A percentile compares a stretch with the other conserved stretches of the same genome.
These are phyloP conservation scores for Hylomyscus alleni DNA, from an alignment of 2,797 vertebrate genomes.

Conservation along the genomic window DNA sequence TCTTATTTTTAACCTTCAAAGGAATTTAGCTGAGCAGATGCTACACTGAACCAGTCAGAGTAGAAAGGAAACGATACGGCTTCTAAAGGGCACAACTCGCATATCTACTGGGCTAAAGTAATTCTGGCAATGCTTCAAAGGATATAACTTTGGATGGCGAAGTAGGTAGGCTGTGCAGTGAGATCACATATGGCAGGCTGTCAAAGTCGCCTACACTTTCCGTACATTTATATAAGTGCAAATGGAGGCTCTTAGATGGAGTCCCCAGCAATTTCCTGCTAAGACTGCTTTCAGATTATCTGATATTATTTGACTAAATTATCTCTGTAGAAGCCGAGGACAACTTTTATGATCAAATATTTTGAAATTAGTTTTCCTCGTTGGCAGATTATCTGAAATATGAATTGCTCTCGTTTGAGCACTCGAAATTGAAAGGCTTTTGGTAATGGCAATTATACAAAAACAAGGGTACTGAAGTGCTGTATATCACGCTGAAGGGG, in stretches of 20 bases:
- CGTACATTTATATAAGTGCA: constrained; percentile 98
- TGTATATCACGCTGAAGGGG: constrained; percentile 87
- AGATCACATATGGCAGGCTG: constrained; percentile 96
- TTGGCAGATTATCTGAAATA: constrained; percentile 89
- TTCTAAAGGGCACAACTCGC: constrained; percentile 92
- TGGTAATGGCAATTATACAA: constrained; percentile 89
- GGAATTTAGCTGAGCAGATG: constrained; percentile 92
- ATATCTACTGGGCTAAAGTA: constrained; percentile 91
- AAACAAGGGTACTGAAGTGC: constrained; percentile 88
- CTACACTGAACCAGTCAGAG: constrained; percentile 91
- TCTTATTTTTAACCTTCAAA: constrained; percentile 91
- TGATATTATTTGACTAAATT: constrained; percentile 92
- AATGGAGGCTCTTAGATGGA: constrained; percentile 93
- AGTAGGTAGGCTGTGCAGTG: constrained; percentile 95
- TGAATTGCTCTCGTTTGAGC: constrained; percentile 89
- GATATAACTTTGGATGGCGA: constrained; percentile 93
- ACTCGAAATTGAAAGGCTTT: constrained; percentile 89
- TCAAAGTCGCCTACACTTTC: constrained; percentile 95
- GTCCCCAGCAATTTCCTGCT: constrained; percentile 89
- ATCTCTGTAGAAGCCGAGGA: constrained; percentile 88
- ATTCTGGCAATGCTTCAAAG: constrained; percentile 93
- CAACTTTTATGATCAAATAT: constrained; percentile 91
- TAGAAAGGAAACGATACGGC: constrained; percentile 91
- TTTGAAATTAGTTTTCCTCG: constrained; percentile 90
- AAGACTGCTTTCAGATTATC: constrained; percentile 89